These are phyloP conservation scores for Temnothorax rugatulus DNA, from an alignment of 2,888 invertebrate genomes.

Conservation along the genomic window DNA sequence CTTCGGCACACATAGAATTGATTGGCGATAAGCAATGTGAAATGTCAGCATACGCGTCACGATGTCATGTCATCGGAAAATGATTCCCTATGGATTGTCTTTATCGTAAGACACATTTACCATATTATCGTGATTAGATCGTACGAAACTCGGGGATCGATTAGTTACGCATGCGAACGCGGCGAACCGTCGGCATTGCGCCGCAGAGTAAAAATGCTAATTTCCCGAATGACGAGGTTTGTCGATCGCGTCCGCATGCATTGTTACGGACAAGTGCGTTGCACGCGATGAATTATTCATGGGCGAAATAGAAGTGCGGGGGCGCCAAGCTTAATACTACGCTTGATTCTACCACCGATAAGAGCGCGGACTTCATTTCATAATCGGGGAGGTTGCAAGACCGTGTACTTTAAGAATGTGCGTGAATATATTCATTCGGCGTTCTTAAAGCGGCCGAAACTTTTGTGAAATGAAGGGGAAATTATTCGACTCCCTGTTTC, in stretches of 20 bases:
- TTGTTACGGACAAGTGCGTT: slow-evolving; percentile 35
- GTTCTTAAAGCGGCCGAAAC: not conserved
- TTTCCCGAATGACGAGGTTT: slow-evolving; percentile 30
- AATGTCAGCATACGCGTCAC: slow-evolving; percentile 42
- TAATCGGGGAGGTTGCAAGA: not conserved
- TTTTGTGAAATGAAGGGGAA: not conserved
- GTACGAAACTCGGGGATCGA: not conserved
- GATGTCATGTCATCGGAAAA: slow-evolving; percentile 36
- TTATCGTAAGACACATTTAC: slow-evolving; percentile 15
- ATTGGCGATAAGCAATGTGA: slow-evolving; percentile 50
- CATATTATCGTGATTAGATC: slow-evolving; percentile 11
- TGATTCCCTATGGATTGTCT: slow-evolving; percentile 20
- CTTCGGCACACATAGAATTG: slow-evolving; percentile 39
- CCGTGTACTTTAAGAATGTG: not conserved
- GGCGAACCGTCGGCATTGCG: not conserved
- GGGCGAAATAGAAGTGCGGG: slow-evolving; percentile 5
- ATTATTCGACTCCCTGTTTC: not conserved
- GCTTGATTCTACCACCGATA: slow-evolving; percentile 33
- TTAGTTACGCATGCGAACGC: not conserved
- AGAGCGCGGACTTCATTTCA: slow-evolving; percentile 19
- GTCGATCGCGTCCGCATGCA: slow-evolving; percentile 25
- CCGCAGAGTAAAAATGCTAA: slow-evolving; percentile 38
- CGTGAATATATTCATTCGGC: not conserved
- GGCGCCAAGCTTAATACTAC: slow-evolving; percentile 36
- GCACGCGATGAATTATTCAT: slow-evolving; percentile 48